phyloP scores from a whole-genome alignment of 1,140 invertebrate genomes.

The Penaeus japonicus region DNA sequence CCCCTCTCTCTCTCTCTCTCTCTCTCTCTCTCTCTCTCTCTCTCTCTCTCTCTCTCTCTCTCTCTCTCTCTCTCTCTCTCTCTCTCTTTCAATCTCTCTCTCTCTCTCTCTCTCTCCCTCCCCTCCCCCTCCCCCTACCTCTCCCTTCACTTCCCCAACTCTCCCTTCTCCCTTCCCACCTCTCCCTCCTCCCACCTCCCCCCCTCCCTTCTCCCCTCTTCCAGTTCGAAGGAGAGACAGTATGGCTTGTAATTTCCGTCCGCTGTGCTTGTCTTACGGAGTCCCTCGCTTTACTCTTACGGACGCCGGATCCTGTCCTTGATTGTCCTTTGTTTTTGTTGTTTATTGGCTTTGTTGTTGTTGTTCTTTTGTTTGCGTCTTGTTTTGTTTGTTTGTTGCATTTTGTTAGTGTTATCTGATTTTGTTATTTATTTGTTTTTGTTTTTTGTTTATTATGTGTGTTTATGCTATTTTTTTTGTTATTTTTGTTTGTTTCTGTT shows the following conservation, averaged over 20 bases:
- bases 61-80: not conserved
- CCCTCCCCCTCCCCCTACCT: not conserved
- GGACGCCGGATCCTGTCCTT: too few relatives aligned
- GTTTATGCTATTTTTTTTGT: too few relatives aligned
- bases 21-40: not conserved
- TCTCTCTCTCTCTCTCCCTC: not conserved
- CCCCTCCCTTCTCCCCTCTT: not conserved
- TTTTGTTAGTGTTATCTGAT: too few relatives aligned
- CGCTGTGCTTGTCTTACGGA: not conserved
- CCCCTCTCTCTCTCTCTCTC: not conserved
- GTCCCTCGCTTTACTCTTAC: too few relatives aligned
- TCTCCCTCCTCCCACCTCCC: not conserved
- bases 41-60: not conserved
- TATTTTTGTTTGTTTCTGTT: too few relatives aligned
- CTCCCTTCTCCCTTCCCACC: not conserved
- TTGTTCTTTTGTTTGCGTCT: too few relatives aligned
- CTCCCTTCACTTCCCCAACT: not conserved
- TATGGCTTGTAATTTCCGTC: not conserved
- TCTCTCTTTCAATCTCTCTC: too few relatives aligned
- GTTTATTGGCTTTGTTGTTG: too few relatives aligned
- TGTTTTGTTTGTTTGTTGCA: too few relatives aligned
- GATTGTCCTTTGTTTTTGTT: too few relatives aligned
- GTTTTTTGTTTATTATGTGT: too few relatives aligned
- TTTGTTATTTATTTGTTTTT: too few relatives aligned
- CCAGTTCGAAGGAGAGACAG: not conserved